Percentiles rank a stretch among this genome's conserved stretches.
These are phyloP conservation scores for Stichodactyla helianthus DNA, from an alignment of 64 coral and sea anemone species.

Conservation along the genomic window DNA sequence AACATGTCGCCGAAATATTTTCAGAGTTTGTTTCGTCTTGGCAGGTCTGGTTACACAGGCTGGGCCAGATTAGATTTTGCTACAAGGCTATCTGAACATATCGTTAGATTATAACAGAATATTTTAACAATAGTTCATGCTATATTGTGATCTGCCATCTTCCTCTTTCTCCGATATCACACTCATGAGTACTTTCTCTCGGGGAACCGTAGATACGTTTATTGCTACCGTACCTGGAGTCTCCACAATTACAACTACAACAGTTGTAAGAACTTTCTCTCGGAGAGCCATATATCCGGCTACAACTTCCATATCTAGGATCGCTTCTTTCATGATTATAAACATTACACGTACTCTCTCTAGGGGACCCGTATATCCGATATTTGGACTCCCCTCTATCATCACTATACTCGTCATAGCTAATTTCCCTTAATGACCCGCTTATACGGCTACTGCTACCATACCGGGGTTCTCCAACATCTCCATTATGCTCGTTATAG, in stretches of 20 bases:
- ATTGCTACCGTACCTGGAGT: neutral
- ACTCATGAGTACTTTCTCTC: neutral
- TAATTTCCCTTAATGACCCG: neutral
- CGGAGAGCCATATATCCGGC: neutral
- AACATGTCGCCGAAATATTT: too few relatives aligned
- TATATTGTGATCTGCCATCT: slow-evolving; percentile 1
- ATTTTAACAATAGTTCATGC: neutral
- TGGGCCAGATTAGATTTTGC: neutral
- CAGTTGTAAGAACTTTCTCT: neutral
- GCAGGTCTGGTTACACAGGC: neutral
- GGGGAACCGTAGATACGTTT: neutral
- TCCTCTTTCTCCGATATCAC: neutral
- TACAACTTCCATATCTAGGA: neutral
- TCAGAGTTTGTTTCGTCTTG: too few relatives aligned
- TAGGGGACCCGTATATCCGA: neutral
- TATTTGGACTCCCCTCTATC: neutral
- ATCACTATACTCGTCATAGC: neutral
- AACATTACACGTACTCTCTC: neutral
- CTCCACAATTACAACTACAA: neutral
- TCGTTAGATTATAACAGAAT: too few relatives aligned
- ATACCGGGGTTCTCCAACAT: neutral
- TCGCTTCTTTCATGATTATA: neutral
- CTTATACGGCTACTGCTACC: neutral
- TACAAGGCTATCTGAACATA: neutral
- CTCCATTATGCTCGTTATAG: neutral